These are phyloP conservation scores for Diachrysia chrysitis DNA, from an alignment of 2,888 invertebrate genomes.

Conservation along the genomic window DNA sequence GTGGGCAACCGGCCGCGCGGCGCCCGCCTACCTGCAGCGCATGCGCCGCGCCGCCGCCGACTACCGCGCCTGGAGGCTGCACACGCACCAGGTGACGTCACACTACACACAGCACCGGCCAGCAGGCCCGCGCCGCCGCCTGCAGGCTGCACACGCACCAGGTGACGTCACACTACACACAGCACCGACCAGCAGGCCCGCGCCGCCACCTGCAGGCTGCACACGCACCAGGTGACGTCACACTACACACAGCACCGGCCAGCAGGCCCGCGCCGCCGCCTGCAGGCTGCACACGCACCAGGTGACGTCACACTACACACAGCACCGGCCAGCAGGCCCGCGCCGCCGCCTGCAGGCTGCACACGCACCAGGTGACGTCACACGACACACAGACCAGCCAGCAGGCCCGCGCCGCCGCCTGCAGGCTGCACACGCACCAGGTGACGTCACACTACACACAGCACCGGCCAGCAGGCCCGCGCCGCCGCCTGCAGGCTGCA, in stretches of 20 bases:
- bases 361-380: not conserved
- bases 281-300: constrained; percentile 53
- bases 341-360: too few species aligned
- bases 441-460: too few species aligned
- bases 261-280: constrained; percentile 91
- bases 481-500: too few species aligned
- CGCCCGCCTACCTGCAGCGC: constrained; percentile 93
- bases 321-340: too few species aligned
- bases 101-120: not conserved
- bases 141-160: constrained; percentile 53
- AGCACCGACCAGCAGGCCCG: constrained; percentile 82
- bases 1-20: constrained; percentile 93
- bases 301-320: not conserved
- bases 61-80: constrained; percentile 78
- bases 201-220: constrained; percentile 87
- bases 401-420: too few species aligned
- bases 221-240: constrained; percentile 1
- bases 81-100: constrained; percentile 1
- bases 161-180: not conserved
- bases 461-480: too few species aligned
- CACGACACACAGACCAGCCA: not conserved
- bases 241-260: not conserved
- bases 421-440: too few species aligned
- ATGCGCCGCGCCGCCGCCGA: constrained; percentile 92
- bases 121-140: constrained; percentile 91